Evolutionary conservation across 2,797 vertebrate species (phyloP).

Genomic region (Botia almorhae): DNA sequence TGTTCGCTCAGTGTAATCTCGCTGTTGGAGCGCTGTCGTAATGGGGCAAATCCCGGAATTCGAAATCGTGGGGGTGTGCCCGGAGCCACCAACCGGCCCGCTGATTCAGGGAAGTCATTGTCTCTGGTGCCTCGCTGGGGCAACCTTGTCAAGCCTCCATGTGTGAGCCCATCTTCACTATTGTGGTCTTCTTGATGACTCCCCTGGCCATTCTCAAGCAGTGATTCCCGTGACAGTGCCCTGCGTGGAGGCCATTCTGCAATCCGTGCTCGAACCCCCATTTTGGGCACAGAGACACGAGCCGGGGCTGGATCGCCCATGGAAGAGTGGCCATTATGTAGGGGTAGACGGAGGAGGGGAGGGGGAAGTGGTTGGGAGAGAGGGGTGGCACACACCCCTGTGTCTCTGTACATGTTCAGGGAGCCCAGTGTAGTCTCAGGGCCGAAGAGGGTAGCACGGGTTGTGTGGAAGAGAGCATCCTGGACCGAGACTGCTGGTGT

Average conservation of each 20-base stretch:
- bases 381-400: conserved; percentile 80
- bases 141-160: conserved; percentile 71
- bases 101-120: conserved; percentile 83
- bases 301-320: conserved; percentile 61
- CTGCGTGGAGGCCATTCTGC: conserved; percentile 92
- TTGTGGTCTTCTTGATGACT: conserved; percentile 62
- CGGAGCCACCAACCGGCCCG: conserved; percentile 62
- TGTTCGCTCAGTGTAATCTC: conserved; percentile 93
- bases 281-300: conserved; percentile 87
- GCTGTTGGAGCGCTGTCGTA: conserved; percentile 90
- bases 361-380: conserved; percentile 71
- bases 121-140: conserved; percentile 83
- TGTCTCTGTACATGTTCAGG: conserved; percentile 76
- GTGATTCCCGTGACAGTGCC: conserved; percentile 81
- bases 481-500: conserved; percentile 66
- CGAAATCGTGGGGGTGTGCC: conserved; percentile 65
- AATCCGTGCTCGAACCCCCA: conserved; percentile 92
- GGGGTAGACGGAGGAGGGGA: conserved; percentile 65
- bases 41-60: conserved; percentile 73
- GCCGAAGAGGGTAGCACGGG: conserved; percentile 59
- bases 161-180: conserved; percentile 68
- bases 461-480: conserved; percentile 72
- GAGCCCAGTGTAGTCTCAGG: conserved; percentile 67
- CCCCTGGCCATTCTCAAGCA: conserved; percentile 79
- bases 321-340: conserved; percentile 78